Conservation (phyloP, 2,113 vertebrate genomes). For the Nettapus auritus region DNA sequence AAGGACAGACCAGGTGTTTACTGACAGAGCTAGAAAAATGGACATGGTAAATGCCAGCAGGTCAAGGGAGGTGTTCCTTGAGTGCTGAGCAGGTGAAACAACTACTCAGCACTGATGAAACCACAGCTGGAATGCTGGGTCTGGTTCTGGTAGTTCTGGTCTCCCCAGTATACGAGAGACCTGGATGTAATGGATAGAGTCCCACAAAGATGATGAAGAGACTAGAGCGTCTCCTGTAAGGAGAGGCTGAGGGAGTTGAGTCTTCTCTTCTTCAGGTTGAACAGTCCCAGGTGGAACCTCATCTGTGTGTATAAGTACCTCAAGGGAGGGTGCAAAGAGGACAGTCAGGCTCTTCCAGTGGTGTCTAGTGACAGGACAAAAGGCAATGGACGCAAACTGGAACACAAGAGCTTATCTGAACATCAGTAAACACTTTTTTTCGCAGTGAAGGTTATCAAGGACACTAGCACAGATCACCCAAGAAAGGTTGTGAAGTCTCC, state of each 20-base stretch:
- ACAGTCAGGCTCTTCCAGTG: background rate
- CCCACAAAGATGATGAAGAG: background rate
- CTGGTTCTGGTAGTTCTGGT: background rate
- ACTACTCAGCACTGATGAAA: background rate
- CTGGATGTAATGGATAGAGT: background rate
- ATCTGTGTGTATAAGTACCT: background rate
- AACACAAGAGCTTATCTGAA: background rate
- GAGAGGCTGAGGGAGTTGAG: background rate
- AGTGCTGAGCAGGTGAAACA: too few species aligned
- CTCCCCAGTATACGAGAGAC: background rate
- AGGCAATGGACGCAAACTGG: background rate
- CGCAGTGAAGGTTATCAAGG: background rate
- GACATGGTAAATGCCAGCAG: background rate
- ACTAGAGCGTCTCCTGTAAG: background rate
- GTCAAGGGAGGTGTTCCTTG: background rate
- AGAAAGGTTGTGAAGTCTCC: background rate
- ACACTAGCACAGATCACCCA: background rate
- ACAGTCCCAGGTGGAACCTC: background rate
- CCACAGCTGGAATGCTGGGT: background rate
- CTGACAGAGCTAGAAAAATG: background rate
- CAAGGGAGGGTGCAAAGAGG: background rate
- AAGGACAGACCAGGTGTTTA: too few species aligned
- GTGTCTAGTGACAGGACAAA: background rate
- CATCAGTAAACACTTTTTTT: background rate
- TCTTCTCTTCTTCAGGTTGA: too few species aligned